These are phyloP conservation scores for Philhelius pedissequus DNA, from an alignment of 2,888 invertebrate genomes.

Conservation along the genomic window DNA sequence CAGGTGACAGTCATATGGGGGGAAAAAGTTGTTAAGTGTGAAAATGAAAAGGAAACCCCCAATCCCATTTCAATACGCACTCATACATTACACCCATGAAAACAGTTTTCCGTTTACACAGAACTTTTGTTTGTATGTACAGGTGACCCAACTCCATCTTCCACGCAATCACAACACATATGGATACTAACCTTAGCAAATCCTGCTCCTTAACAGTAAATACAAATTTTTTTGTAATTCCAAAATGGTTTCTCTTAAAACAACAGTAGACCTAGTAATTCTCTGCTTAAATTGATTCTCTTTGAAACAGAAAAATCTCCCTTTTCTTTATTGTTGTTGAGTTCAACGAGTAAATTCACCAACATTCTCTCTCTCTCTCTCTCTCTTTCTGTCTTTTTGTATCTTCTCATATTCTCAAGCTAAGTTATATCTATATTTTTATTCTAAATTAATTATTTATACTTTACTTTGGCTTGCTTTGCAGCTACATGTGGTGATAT, in stretches of 20 bases:
- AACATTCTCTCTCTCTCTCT: background rate
- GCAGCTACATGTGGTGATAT: constrained; percentile 12
- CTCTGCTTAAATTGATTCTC: background rate
- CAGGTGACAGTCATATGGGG: constrained; percentile 55
- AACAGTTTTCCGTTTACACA: constrained; percentile 24
- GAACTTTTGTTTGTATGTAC: constrained; percentile 4
- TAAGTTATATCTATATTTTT: background rate
- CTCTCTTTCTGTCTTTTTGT: background rate
- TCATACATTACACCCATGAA: constrained; percentile 29
- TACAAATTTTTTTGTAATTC: background rate
- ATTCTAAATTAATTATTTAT: constrained; percentile 62
- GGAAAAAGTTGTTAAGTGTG: constrained; percentile 7
- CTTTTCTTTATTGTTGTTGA: too few relatives aligned
- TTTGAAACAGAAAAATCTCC: background rate
- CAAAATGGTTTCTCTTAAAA: constrained; percentile 20
- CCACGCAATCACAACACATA: background rate
- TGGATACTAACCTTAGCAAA: background rate
- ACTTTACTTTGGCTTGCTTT: constrained; percentile 10
- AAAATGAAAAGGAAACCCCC: constrained; percentile 10
- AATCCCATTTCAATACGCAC: constrained; percentile 20
- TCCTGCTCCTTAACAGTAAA: background rate
- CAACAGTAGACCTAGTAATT: too few relatives aligned
- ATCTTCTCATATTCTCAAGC: background rate
- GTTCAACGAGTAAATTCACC: background rate
- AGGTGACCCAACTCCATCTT: background rate